A percentile compares a stretch with the other conserved stretches of the same genome.
phyloP scores from a whole-genome alignment of 1,140 invertebrate species.

The Brachionus rotundiformis region DNA sequence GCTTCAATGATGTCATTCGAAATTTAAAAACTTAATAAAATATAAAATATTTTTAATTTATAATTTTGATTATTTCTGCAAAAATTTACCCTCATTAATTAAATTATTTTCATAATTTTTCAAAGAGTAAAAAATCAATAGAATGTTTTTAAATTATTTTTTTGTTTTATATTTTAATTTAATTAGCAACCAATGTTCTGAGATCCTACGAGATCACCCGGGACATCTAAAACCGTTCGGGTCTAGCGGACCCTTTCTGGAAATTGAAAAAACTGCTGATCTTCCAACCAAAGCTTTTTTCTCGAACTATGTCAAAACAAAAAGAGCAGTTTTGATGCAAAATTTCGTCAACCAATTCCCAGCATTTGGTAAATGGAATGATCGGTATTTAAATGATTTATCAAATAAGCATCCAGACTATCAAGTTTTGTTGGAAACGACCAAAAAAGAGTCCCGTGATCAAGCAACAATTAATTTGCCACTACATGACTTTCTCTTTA shows the following conservation, averaged over 20 bases:
- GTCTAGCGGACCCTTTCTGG: conserved; percentile 53
- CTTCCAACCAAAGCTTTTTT: conserved; percentile 58
- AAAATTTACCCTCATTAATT: neutral
- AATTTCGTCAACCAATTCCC: conserved; percentile 56
- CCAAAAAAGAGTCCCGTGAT: conserved; percentile 60
- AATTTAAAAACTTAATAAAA: too few species aligned
- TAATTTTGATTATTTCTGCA: neutral
- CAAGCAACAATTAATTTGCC: conserved; percentile 55
- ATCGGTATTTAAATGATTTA: conserved; percentile 58
- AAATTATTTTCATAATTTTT: neutral
- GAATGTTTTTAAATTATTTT: neutral
- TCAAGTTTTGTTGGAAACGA: conserved; percentile 57
- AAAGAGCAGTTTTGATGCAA: conserved; percentile 57
- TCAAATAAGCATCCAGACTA: conserved; percentile 54
- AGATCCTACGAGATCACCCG: conserved; percentile 13
- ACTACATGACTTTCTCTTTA: conserved; percentile 58
- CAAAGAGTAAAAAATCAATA: neutral
- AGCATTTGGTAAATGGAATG: conserved; percentile 58
- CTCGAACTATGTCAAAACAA: conserved; percentile 55
- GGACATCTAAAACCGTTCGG: conserved; percentile 59
- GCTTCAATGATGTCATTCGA: too few species aligned
- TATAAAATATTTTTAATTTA: too few species aligned
- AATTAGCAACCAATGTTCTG: neutral
- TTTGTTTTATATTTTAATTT: neutral
- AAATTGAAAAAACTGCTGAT: conserved; percentile 55